Evolutionary conservation across 1,140 invertebrate genomes (phyloP), one percentile per base, ranked within the genome.

Genomic region (Drosophila obscura): DNA sequence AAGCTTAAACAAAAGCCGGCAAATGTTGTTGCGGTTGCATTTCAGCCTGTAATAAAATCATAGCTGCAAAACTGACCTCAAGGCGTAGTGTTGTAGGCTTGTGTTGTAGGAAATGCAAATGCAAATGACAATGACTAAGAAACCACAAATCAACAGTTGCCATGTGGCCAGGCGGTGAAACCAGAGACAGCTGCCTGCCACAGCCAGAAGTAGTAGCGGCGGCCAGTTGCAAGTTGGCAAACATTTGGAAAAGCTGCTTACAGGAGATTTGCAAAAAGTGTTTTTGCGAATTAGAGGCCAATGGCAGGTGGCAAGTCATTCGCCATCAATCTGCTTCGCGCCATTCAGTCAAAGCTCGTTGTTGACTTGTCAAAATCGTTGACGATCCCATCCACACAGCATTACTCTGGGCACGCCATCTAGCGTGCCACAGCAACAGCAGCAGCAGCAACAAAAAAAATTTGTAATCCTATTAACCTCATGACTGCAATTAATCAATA

Each of bases 391-490:
- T 59, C 66, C 66, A 57, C 58, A 61, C 73, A 46, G 53, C 48
- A 63, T 39, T 13, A 55, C 64, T 55, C 64, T 55, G 49, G 56
- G 58, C 80, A 84, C 77, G 80, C 73, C 77, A 85, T 49, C 80
- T 85, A 80, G 80, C 80, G 80, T 84, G 80, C 67, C 58, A n/a
- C 35, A 59, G 31, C 51, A 46, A 7, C 59, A 51, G 8, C 50
- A 48, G 1, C 39, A 46, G 1, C 61, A 61, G 8, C 62, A 46
- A 4, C 53, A 55, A 19, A 59, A 56, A 67, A 62, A 74, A 45
- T 52, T 64, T 78, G 71, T 87, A 82, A 88, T 82, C 71, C 71
- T 87, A 87, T 87, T 87, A 87, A 79, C 83, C 82, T 85, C 73
- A 76, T 79, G 79, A 73, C 79, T 69, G 53, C 71, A 73, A 88